These are phyloP conservation scores for Rissa tridactyla DNA, from an alignment of 2,113 vertebrate species.

Conservation along the genomic window DNA sequence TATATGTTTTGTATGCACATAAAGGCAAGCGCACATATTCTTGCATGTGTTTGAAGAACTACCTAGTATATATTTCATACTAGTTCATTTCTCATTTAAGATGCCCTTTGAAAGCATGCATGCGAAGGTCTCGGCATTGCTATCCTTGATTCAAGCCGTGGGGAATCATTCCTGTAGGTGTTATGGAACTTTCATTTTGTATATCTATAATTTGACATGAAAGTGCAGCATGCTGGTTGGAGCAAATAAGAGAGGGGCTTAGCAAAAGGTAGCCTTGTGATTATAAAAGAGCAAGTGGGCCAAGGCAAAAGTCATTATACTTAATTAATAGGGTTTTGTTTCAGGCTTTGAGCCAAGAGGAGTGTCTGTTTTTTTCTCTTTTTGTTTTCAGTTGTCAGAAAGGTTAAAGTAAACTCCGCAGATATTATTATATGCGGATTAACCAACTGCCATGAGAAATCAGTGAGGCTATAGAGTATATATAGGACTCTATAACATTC, in stretches of 20 bases:
- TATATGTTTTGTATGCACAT: accelerated
- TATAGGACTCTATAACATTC: not conserved
- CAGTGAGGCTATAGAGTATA: not conserved
- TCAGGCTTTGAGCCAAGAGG: not conserved
- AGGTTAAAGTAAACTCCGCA: not conserved
- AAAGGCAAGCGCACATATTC: not conserved
- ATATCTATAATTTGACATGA: not conserved
- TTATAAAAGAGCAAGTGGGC: not conserved
- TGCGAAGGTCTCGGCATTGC: not conserved
- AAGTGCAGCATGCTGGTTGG: not conserved
- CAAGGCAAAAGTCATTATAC: not conserved
- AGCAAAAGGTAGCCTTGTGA: not conserved
- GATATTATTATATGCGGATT: not conserved
- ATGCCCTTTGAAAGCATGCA: not conserved
- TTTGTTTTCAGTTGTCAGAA: not conserved
- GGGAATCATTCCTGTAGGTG: not conserved
- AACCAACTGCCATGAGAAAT: not conserved
- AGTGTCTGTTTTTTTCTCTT: not conserved
- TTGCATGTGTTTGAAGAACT: not conserved
- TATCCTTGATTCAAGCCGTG: not conserved
- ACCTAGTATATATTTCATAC: not conserved
- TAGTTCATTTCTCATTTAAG: not conserved
- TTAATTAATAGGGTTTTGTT: not conserved
- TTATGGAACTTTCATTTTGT: not conserved
- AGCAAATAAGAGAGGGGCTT: not conserved